These are phyloP conservation scores for Myzus persicae DNA, from an alignment of 1,140 invertebrate species.

Conservation along the genomic window DNA sequence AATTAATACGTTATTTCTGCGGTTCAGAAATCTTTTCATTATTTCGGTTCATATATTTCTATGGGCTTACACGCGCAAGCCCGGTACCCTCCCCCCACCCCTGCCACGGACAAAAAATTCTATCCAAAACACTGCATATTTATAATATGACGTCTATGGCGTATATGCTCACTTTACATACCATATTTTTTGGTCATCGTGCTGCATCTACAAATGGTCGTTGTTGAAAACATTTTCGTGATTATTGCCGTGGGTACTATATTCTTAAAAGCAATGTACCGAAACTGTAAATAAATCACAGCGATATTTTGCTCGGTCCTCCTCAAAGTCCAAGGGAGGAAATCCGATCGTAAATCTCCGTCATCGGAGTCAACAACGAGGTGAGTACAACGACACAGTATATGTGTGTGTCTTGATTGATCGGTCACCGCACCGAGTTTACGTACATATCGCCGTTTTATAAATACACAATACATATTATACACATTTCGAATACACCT, in stretches of 20 bases:
- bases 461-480: not conserved
- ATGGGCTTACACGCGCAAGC: not conserved
- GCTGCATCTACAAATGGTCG: not conserved
- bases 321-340: not conserved
- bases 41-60: not conserved
- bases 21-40: not conserved
- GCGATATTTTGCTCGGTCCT: not conserved
- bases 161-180: not conserved
- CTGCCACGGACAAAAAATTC: too few relatives aligned
- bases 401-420: not conserved
- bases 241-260: not conserved
- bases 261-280: not conserved
- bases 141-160: not conserved
- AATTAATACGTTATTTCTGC: not conserved
- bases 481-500: not conserved
- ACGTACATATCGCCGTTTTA: not conserved
- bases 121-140: not conserved
- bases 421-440: not conserved
- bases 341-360: not conserved
- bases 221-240: not conserved
- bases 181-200: not conserved
- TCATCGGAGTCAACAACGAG: not conserved
- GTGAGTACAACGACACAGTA: not conserved
- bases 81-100: accelerated
- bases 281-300: not conserved